Percentiles rank a stretch among this genome's conserved stretches.
phyloP scores from a whole-genome alignment of 2,888 invertebrate species.

The Eristalis tenax region DNA sequence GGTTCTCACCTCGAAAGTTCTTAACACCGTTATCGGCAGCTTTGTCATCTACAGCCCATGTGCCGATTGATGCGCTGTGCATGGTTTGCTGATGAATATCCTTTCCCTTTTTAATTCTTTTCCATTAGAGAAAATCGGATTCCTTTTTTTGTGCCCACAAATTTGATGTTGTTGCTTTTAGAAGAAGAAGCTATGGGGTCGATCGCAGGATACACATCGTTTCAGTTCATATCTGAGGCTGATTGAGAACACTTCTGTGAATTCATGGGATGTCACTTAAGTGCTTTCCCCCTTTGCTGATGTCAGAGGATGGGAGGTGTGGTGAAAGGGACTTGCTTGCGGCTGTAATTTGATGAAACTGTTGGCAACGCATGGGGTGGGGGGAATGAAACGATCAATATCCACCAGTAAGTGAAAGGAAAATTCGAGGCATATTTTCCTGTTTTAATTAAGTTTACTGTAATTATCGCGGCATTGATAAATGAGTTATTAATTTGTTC shows the following conservation, averaged over 20 bases:
- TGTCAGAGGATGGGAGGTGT: background rate
- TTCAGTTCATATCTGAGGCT: constrained; percentile 22
- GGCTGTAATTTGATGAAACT: background rate
- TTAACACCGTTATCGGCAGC: background rate
- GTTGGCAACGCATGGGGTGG: background rate
- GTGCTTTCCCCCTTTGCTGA: constrained; percentile 28
- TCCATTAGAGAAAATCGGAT: constrained; percentile 13
- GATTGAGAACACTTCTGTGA: constrained; percentile 37
- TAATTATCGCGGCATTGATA: constrained; percentile 35
- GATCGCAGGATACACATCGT: constrained; percentile 13
- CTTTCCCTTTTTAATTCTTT: constrained; percentile 31
- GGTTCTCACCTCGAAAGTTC: constrained; percentile 30
- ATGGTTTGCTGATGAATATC: background rate
- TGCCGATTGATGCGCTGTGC: constrained; percentile 5
- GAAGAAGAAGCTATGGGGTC: background rate
- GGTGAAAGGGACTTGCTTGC: background rate
- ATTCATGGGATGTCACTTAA: constrained; percentile 32
- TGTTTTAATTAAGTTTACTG: constrained; percentile 12
- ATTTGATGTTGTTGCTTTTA: constrained; percentile 4
- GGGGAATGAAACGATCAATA: constrained; percentile 16
- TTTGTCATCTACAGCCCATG: background rate
- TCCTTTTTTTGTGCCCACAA: constrained; percentile 7
- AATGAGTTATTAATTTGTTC: constrained; percentile 24
- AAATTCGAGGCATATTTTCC: constrained; percentile 1
- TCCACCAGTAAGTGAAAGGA: background rate